A percentile compares a stretch with the other conserved stretches of the same genome.
phyloP scores from a whole-genome alignment of 2,113 vertebrate genomes.

The Damaliscus lunatus region DNA sequence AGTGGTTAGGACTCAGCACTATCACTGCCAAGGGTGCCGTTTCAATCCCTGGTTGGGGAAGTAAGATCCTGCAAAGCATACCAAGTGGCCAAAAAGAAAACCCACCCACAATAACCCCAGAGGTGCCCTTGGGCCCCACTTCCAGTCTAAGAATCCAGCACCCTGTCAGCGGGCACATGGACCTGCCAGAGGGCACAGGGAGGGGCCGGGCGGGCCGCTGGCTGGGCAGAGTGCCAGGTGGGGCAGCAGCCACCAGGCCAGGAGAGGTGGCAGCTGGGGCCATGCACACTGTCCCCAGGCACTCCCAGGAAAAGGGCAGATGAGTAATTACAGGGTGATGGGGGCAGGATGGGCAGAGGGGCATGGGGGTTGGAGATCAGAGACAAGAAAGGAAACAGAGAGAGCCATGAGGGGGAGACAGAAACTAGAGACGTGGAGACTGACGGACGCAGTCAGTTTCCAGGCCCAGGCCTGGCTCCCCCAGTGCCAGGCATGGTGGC shows the following conservation, averaged over 20 bases:
- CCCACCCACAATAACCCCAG: background rate
- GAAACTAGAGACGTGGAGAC: background rate
- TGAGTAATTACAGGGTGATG: background rate
- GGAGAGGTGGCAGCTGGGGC: background rate
- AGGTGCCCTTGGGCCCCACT: background rate
- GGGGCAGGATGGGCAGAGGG: background rate
- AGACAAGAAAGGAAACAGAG: background rate
- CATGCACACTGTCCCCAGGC: too few species aligned
- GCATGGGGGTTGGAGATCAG: background rate
- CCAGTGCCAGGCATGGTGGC: background rate
- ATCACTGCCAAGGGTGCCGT: background rate
- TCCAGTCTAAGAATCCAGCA: background rate
- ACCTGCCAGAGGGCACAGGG: background rate
- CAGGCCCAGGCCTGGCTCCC: background rate
- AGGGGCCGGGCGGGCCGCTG: background rate
- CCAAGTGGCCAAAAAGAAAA: background rate
- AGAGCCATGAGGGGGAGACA: background rate
- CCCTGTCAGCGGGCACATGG: accelerated
- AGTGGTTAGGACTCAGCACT: background rate
- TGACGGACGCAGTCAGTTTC: background rate
- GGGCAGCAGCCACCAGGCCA: background rate
- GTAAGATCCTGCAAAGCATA: background rate
- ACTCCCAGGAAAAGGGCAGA: background rate
- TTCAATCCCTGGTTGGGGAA: background rate
- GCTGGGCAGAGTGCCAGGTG: background rate